Evolutionary conservation across 2,113 vertebrate species (phyloP), one percentile per base, ranked within the genome.

Genomic region (Serilophus lunatus): DNA sequence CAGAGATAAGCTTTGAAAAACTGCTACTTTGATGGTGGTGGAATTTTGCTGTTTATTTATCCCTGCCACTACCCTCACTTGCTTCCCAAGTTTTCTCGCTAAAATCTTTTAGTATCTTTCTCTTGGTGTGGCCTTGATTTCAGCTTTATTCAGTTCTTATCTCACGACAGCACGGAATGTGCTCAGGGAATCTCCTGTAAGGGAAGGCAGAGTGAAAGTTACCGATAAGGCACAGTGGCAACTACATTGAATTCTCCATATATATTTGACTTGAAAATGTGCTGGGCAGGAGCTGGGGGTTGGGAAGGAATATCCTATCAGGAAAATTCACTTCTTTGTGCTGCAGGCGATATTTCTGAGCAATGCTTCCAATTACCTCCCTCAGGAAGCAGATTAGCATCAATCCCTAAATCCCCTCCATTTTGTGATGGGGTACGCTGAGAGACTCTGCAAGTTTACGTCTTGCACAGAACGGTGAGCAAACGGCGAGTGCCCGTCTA

Each of bases 351-450:
- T 57, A 68, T 71, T 88, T 76, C 61, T 65, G 60, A 87, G 69
- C 57, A 60, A 71, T 0, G 19, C 40, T 82, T 82, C 53, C 69
- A 60, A 18, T 8, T n/a, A 49, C 50, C 38, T 87, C 84, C n/a
- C 59, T 50, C 3, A 28, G 85, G 87, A 93, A 75, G 64, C 72
- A 89, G 75, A 87, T 65, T 69, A 95, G 53, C 83, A 84, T 53
- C 89, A 75, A n/a, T 59, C 60, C 80, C 51, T 77, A 75, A 88
- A 92, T 88, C 60, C 88, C 45, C 83, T 96, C 92, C 92, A 77
- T 92, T 92, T 92, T 88, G 95, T 49, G 63, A 44, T 49, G 88
- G 95, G 95, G 71, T 80, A 29, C 15, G 12, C 1, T 9, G 25
- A 36, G 3, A 14, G 17, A 8, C n/a, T 12, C 31, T 8, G 81